phyloP scores from a whole-genome alignment of 2,888 invertebrate genomes.

The Xestia xanthographa region DNA sequence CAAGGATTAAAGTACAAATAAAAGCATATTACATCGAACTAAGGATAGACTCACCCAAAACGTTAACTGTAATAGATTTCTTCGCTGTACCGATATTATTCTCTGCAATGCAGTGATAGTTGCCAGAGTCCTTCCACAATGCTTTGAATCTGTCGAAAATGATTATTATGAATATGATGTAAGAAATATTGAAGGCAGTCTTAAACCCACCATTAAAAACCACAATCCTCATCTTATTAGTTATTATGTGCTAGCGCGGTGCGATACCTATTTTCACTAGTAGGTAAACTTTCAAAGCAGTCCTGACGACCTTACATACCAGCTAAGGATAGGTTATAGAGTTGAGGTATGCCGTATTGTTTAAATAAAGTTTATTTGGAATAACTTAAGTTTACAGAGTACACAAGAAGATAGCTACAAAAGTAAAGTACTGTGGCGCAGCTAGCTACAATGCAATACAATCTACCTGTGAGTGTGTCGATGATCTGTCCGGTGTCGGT shows the following conservation, averaged over 20 bases:
- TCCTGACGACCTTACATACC: not conserved
- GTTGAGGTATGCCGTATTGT: not conserved
- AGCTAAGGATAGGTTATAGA: not conserved
- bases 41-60: slow-evolving; percentile 76
- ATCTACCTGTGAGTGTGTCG: slow-evolving; percentile 75
- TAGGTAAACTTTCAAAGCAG: not conserved
- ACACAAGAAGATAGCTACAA: too few species aligned
- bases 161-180: not conserved
- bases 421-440: too few species aligned
- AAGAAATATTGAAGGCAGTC: not conserved
- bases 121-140: slow-evolving; percentile 78
- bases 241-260: not conserved
- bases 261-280: not conserved
- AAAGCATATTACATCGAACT: not conserved
- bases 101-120: slow-evolving; percentile 82
- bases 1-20: not conserved
- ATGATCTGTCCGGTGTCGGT: slow-evolving; percentile 74
- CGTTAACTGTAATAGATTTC: slow-evolving; percentile 75
- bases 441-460: too few species aligned
- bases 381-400: too few species aligned
- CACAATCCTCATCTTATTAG: not conserved
- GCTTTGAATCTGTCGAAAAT: slow-evolving; percentile 76
- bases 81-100: slow-evolving; percentile 78
- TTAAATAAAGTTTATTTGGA: too few species aligned
- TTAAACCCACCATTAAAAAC: not conserved